Evolutionary conservation across 2,888 invertebrate species (phyloP).

Genomic region (Scaptomyza polygonia): DNA sequence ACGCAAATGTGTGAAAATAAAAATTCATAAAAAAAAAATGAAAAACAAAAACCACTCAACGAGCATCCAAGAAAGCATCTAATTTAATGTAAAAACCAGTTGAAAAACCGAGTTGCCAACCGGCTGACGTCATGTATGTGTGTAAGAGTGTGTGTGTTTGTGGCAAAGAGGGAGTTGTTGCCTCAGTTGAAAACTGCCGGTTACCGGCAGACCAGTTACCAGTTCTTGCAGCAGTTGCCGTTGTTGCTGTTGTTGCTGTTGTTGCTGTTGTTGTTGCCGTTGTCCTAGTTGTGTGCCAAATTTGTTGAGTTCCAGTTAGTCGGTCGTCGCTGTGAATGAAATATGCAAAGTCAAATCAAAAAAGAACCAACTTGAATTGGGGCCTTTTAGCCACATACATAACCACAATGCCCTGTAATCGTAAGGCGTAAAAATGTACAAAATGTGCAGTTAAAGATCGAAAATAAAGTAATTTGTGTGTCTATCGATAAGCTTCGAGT

Average conservation of each 20-base stretch:
- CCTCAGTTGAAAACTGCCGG: constrained; percentile 53
- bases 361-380: constrained; percentile 14
- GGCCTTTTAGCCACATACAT: no score
- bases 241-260: constrained; percentile 42
- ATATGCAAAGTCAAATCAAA: constrained; percentile 20
- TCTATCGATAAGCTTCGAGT: background rate
- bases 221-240: constrained; percentile 66
- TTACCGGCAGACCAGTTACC: constrained; percentile 68
- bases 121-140: constrained; percentile 68
- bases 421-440: constrained; percentile 18
- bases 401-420: constrained; percentile 35
- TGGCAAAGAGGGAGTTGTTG: constrained; percentile 40
- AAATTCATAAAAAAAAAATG: constrained; percentile 50
- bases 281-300: constrained; percentile 74
- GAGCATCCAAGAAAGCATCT: constrained; percentile 74
- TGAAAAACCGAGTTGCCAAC: constrained; percentile 42
- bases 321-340: constrained; percentile 37
- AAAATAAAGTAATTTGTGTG: background rate
- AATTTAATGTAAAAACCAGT: constrained; percentile 73
- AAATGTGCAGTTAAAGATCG: constrained; percentile 3
- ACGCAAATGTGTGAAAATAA: constrained; percentile 67
- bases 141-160: constrained; percentile 13
- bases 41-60: constrained; percentile 34
- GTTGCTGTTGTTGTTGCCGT: constrained; percentile 49
- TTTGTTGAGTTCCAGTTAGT: constrained; percentile 70